Evolutionary conservation across 2,888 invertebrate species (phyloP), one percentile per base, ranked within the genome.

Genomic region (Agrilus cyanescens): DNA sequence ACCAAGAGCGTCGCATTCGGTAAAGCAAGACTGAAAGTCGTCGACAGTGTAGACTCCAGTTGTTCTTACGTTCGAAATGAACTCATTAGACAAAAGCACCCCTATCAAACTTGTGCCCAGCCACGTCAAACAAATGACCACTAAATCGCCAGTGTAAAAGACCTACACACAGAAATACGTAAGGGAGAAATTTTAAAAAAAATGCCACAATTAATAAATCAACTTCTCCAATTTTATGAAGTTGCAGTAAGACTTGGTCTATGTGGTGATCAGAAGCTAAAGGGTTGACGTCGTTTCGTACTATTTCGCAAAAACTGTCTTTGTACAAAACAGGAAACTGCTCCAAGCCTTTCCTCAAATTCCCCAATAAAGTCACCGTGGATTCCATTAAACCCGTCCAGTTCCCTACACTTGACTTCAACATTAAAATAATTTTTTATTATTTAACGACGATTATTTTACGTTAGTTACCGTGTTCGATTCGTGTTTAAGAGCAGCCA

Each of bases 31-130:
- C 62, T 82, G 82, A 58, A 85, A 80, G 61, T 85, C 83, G 53
- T 82, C 82, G 10, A 74, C 65, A 2, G 80, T 76, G 60, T 82
- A 85, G 51, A 80, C 80, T 2, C 85, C 85, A 12, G 80, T 76
- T 7, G 74, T 72, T 30, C 78, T 67, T 29, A 73, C 71, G 40
- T 66, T 63, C 15, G 63, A 59, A 43, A 71, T 56, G 52, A 75
- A 74, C 40, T 74, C 74, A 34, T 67, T 66, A 44, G 70, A 76
- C 41, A 85, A 64, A 36, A 85, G 67, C 58, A 77, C 74, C 2
- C 83, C 83, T 39, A 84, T 67, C 14, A 84, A 69, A 50, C 77
- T 75, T 18, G 67, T 66, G 58, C 82, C 80, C 40, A 84, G 65
- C 83, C 83, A 84, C 44, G 73, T 71, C 2, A 82, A 75, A 53